A percentile compares a stretch with the other conserved stretches of the same genome.
Evolutionary conservation across 2,113 vertebrate genomes (phyloP).

Genomic region (Polypterus bichir): DNA sequence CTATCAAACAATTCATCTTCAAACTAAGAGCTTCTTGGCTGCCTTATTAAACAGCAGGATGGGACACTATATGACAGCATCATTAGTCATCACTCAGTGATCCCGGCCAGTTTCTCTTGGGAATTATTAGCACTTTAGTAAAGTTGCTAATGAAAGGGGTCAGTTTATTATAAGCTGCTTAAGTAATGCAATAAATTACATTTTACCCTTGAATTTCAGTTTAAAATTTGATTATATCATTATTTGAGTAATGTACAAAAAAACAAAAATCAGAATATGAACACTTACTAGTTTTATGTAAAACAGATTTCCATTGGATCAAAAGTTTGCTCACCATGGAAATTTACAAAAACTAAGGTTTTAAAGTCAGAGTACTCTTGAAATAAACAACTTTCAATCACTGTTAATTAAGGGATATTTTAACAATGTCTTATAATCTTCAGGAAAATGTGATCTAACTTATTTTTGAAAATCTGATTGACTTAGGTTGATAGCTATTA

Average conservation of each 20-base stretch:
- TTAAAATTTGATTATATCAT: neutral
- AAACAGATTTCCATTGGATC: neutral
- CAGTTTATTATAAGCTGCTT: no score
- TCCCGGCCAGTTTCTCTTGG: conserved; percentile 42
- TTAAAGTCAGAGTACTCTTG: no score
- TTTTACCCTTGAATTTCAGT: neutral
- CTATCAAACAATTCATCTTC: conserved; percentile 43
- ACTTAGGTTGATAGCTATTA: no score
- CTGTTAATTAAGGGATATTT: no score
- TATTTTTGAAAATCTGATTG: no score
- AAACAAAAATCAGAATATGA: neutral
- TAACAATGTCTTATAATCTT: no score
- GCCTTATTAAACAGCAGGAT: conserved; percentile 48
- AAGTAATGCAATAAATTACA: neutral
- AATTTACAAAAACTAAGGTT: no score
- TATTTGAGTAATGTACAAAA: neutral
- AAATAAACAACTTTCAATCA: no score
- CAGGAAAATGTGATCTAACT: no score
- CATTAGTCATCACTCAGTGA: conserved; percentile 49
- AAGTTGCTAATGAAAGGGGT: conserved; percentile 12
- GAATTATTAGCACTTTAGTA: conserved; percentile 45
- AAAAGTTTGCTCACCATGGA: neutral
- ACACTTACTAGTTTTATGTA: neutral
- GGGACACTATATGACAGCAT: conserved; percentile 41
- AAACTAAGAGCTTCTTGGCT: conserved; percentile 36